Evolutionary conservation across 2,888 invertebrate genomes (phyloP), one percentile per base, ranked within the genome.

Genomic region (Xanthorhoe spadicearia): DNA sequence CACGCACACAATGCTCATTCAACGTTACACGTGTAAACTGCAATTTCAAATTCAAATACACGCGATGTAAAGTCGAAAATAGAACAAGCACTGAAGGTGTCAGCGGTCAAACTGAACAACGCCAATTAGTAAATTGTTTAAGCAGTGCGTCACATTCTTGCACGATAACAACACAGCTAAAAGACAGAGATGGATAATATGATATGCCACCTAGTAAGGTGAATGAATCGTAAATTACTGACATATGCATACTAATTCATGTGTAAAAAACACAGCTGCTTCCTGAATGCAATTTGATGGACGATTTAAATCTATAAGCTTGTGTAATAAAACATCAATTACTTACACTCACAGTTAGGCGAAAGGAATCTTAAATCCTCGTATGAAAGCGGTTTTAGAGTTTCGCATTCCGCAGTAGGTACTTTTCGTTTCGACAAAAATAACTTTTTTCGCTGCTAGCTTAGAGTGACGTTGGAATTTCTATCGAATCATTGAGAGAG

Each of bases 1-100:
- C 86, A 88, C 86, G 84, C 86, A 89, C 86, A 89, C 88, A 89
- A 88, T 87, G 83, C 83, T 79, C 86, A 88, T 89, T 88, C 85
- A 87, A 74, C 75, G 72, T 73, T 77, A 69, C 69, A 72, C 63
- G 67, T 73, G 69, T 69, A 72, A 69, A 69, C 64, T 65, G 66
- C 76, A 74, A 84, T 79, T 82, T 78, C 76, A 77, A 76, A 71
- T 75, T 78, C 80, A 86, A 83, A 69, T 23, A 4, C 50, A 10
- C 43, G 46, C 19, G 71, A 10, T 67, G 78, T 88, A 89, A 73
- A 81, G 89, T 80, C 70, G 68, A 85, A 78, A 84, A 78, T 86
- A 74, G 68, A 69, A 69, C 52, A 57, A 71, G 68, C 71, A 63
- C 69, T 80, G 77, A 51, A 68, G 59, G 66, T 65, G 69, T 65